phyloP scores from a whole-genome alignment of 1,140 invertebrate genomes.

The Prorops nasuta region DNA sequence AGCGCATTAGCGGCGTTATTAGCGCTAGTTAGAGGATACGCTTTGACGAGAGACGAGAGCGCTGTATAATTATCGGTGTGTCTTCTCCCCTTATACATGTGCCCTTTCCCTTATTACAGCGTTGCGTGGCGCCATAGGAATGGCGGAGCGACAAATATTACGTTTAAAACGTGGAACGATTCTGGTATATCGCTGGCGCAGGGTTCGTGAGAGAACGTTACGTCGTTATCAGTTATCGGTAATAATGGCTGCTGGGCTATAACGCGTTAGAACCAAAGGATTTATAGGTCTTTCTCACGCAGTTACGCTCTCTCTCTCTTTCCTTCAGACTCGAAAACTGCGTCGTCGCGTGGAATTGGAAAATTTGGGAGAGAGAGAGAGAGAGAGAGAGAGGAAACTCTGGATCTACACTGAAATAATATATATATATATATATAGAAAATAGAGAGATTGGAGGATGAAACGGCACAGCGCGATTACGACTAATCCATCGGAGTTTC shows the following conservation, averaged over 20 bases:
- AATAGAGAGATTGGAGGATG: too few species aligned
- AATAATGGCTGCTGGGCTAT: constrained; percentile 27
- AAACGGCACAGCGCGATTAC: too few species aligned
- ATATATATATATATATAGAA: too few species aligned
- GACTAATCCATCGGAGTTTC: too few species aligned
- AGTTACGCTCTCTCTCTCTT: constrained; percentile 23
- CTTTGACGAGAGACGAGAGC: constrained; percentile 36
- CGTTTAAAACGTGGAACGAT: too few species aligned
- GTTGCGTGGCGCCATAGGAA: constrained; percentile 34
- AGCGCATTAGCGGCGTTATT: constrained; percentile 48
- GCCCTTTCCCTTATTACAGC: constrained; percentile 14
- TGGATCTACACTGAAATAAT: too few species aligned
- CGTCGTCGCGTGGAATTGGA: too few species aligned
- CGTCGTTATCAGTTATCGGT: constrained; percentile 31
- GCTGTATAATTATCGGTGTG: constrained; percentile 41
- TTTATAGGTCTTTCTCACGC: constrained; percentile 34
- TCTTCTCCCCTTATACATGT: constrained; percentile 13
- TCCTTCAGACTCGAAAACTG: constrained; percentile 9
- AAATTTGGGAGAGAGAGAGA: too few species aligned
- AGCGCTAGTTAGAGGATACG: constrained; percentile 45
- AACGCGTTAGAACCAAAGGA: constrained; percentile 20
- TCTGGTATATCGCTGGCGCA: too few species aligned
- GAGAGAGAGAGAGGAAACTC: too few species aligned
- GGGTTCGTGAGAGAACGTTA: constrained; percentile 33
- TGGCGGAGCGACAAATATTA: constrained; percentile 9